A percentile compares a stretch with the other conserved stretches of the same genome.
phyloP scores from a whole-genome alignment of 1,140 invertebrate genomes.

The Aricia agestis region DNA sequence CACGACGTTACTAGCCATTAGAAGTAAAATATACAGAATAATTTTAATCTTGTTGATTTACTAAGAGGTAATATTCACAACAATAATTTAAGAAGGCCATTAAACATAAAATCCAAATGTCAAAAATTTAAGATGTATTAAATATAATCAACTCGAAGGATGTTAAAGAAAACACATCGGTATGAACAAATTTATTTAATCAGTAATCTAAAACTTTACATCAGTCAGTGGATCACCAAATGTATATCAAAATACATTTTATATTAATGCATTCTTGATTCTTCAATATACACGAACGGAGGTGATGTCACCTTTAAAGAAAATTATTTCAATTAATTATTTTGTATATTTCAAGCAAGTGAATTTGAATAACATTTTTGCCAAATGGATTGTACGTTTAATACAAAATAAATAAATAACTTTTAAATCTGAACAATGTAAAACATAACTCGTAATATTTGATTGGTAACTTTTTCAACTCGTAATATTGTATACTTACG shows the following conservation, averaged over 20 bases:
- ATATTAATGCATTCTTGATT: background rate
- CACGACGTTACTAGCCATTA: background rate
- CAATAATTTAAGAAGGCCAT: background rate
- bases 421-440: background rate
- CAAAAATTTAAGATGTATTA: background rate
- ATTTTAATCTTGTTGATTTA: background rate
- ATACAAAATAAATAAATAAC: background rate
- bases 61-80: background rate
- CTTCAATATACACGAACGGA: conserved; percentile 9
- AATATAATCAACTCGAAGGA: background rate
- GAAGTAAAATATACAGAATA: background rate
- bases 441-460: background rate
- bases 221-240: background rate
- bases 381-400: background rate
- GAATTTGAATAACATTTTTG: background rate
- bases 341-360: background rate
- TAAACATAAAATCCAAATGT: conserved; percentile 3
- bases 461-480: too few species aligned
- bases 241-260: background rate
- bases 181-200: background rate
- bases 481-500: conserved; percentile 36
- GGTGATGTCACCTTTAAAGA: conserved; percentile 12
- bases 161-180: background rate
- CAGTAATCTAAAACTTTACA: background rate
- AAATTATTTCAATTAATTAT: conserved; percentile 19